These are phyloP conservation scores for Cremastobaeus sp. DNA, from an alignment of 2,888 invertebrate genomes.

Conservation along the genomic window DNA sequence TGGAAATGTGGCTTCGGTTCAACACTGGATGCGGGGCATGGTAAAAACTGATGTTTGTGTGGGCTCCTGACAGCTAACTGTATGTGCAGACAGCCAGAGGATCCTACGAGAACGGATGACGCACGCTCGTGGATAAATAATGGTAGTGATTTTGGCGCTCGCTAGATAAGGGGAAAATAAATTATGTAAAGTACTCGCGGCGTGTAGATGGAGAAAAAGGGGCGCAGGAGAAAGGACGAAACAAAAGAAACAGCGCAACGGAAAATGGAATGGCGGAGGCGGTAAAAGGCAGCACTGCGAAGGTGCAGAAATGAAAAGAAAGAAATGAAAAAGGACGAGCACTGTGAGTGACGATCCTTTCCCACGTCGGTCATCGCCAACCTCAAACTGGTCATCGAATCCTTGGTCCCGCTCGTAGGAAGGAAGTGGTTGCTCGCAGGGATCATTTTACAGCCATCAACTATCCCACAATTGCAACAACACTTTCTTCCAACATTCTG, in stretches of 20 bases:
- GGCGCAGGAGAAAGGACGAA: constrained; percentile 13
- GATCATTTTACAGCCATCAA: constrained; percentile 74
- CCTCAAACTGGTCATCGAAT: constrained; percentile 78
- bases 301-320: constrained; percentile 55
- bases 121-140: constrained; percentile 60
- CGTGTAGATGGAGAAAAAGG: constrained; percentile 25
- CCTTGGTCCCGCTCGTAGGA: constrained; percentile 70
- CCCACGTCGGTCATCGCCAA: constrained; percentile 76
- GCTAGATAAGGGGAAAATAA: constrained; percentile 61
- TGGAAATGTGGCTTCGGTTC: no score
- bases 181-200: constrained; percentile 59
- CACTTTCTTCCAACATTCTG: constrained; percentile 65
- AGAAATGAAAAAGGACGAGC: constrained; percentile 61
- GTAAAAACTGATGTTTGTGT: neutral
- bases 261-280: constrained; percentile 31
- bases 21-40: no score
- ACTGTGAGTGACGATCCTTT: constrained; percentile 74
- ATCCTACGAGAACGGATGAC: constrained; percentile 58
- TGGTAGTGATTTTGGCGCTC: constrained; percentile 51
- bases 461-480: constrained; percentile 67
- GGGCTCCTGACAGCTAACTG: constrained; percentile 20
- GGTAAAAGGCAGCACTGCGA: constrained; percentile 23
- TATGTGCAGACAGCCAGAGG: constrained; percentile 39
- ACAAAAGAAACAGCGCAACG: constrained; percentile 52
- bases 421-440: constrained; percentile 77